Base-by-base conservation (phyloP, 1,140 invertebrate species). In the Drosophila pseudoobscura region DNA sequence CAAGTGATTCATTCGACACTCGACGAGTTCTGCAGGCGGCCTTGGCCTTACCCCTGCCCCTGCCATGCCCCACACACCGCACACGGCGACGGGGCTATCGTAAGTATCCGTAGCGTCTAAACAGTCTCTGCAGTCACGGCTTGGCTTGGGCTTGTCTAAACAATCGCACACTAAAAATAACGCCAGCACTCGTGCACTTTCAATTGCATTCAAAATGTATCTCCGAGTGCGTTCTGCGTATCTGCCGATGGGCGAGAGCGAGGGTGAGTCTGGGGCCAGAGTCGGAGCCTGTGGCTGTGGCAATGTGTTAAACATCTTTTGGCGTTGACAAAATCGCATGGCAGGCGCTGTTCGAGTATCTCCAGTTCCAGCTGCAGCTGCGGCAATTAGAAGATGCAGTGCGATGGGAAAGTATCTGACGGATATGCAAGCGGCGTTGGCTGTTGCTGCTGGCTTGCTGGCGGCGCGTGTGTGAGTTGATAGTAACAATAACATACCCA, bases 291-390 rank as follows among this genome's bases (percentile, higher is more conserved):
- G 49, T 52, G 58, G 75, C 47, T 54, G 45, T 52, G 58, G 75
- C 83, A 88, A 88, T 87, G 83, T 87, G 84, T 87, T 88, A 87
- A 88, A 76, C 78, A 89, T 87, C 78, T 87, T 87, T 85, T 87
- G 60, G 70, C 80, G 78, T 87, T 85, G 82, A 87, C 82, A 88
- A 85, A 87, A 85, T 88, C 65, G 83, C 80, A 73, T 58, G 57
- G 50, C 60, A 70, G 24, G 17, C 56, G 22, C 54, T 51, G 15
- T 22, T 8, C 43, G 60, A 45, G 35, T 39, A 39, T 39, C 35
- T 39, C 35, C 35, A 39, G 35, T 39, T 31, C 24, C 39, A 20
- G 54, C 75, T 74, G 79, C 83, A 88, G 83, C 82, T 87, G 82
- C 83, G 60, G 61, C 78, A 78, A 88, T 88, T 87, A 88, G 75